Percentiles rank a stretch among this genome's conserved stretches.
Conservation (phyloP, 2,888 invertebrate genomes). For the Pseudolycoriella hygida region DNA sequence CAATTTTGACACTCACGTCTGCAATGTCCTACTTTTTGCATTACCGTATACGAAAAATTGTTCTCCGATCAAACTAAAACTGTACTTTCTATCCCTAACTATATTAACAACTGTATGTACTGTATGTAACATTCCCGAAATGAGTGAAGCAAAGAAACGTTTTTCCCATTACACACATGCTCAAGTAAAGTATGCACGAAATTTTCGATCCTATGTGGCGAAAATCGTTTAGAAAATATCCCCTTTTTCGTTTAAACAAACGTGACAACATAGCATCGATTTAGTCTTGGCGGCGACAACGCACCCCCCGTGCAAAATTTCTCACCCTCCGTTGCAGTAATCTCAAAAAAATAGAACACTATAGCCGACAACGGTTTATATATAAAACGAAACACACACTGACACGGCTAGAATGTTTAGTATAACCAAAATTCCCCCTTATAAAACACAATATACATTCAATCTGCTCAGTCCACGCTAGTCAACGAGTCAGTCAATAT, state of each 20-base stretch:
- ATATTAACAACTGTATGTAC: background rate
- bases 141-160: background rate
- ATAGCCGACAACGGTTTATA: background rate
- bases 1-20: too few relatives aligned
- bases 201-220: too few relatives aligned
- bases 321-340: conserved; percentile 2
- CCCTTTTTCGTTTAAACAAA: background rate
- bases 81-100: too few relatives aligned
- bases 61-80: too few relatives aligned
- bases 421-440: background rate
- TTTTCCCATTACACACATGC: too few relatives aligned
- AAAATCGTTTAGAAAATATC: too few relatives aligned
- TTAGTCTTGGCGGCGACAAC: background rate
- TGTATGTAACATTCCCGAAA: background rate
- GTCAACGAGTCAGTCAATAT: conserved; percentile 8
- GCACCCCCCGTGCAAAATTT: background rate
- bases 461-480: conserved; percentile 19
- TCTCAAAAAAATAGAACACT: background rate
- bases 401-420: background rate
- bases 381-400: background rate
- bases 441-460: background rate
- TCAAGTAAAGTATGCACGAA: too few relatives aligned
- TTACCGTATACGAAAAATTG: too few relatives aligned
- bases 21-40: too few relatives aligned
- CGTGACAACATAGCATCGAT: background rate